Conservation (phyloP, 2,797 vertebrate species). For the Hemitrygon akajei region DNA sequence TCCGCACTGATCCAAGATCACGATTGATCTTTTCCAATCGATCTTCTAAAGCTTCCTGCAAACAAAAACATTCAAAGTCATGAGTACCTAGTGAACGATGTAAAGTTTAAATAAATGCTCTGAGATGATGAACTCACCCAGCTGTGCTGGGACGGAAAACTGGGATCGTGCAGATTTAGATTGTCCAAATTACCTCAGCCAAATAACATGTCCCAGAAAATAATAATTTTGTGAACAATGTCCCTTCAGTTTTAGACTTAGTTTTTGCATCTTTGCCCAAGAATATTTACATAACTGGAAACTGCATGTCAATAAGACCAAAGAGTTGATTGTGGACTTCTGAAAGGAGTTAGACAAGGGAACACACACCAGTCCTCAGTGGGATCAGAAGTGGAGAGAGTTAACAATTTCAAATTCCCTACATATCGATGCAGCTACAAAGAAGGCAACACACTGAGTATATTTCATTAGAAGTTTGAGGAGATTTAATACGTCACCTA, state of each 20-base stretch:
- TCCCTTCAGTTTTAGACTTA: background rate
- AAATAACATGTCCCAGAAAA: background rate
- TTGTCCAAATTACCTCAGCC: background rate
- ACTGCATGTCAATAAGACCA: background rate
- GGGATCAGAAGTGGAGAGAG: no score
- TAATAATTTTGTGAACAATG: background rate
- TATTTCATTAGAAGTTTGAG: no score
- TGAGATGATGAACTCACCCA: background rate
- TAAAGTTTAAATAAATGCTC: background rate
- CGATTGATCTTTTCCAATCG: conserved; percentile 84
- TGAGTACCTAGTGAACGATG: background rate
- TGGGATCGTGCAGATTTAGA: background rate
- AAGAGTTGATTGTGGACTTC: no score
- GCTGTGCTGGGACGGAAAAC: background rate
- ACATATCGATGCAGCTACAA: no score
- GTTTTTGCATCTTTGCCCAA: background rate
- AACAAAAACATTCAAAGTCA: conserved; percentile 26
- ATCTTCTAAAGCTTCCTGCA: conserved; percentile 83
- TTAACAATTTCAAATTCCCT: no score
- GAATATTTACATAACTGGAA: background rate
- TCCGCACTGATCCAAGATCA: conserved; percentile 83
- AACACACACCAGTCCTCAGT: no score
- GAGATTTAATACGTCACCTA: no score
- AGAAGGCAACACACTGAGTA: no score
- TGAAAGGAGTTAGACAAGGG: no score